These are phyloP conservation scores for Sturnus vulgaris DNA, from an alignment of 2,113 vertebrate species.

Conservation along the genomic window DNA sequence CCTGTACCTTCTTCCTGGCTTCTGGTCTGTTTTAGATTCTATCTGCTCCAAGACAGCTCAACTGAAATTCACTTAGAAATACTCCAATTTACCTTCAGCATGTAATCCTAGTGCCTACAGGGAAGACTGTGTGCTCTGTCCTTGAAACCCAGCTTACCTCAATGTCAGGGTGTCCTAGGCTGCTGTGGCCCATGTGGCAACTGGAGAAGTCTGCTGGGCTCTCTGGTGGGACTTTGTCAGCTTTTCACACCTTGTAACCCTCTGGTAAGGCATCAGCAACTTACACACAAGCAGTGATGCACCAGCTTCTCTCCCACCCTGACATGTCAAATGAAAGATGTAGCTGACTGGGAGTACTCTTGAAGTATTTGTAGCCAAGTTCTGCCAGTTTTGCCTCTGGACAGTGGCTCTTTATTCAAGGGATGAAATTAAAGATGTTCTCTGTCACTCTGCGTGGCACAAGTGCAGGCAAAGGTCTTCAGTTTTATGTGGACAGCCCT, in stretches of 20 bases:
- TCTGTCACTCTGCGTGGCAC: not conserved
- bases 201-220: not conserved
- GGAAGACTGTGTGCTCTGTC: not conserved
- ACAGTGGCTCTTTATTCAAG: not conserved
- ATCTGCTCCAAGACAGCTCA: not conserved
- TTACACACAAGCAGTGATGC: accelerated
- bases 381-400: not conserved
- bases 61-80: not conserved
- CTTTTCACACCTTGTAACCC: not conserved
- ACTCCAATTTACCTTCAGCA: not conserved
- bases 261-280: not conserved
- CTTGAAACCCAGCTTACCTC: not conserved
- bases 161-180: not conserved
- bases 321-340: not conserved
- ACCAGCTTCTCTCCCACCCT: not conserved
- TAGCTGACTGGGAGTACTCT: not conserved
- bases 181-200: not conserved
- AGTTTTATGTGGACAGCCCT: not conserved
- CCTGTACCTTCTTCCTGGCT: not conserved
- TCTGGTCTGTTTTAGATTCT: not conserved
- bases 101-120: not conserved
- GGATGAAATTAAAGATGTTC: not conserved
- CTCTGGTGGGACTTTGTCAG: not conserved
- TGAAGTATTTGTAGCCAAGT: not conserved
- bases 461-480: not conserved